phyloP scores from a whole-genome alignment of 2,113 vertebrate genomes.

The Speoplatyrhinus poulsoni region DNA sequence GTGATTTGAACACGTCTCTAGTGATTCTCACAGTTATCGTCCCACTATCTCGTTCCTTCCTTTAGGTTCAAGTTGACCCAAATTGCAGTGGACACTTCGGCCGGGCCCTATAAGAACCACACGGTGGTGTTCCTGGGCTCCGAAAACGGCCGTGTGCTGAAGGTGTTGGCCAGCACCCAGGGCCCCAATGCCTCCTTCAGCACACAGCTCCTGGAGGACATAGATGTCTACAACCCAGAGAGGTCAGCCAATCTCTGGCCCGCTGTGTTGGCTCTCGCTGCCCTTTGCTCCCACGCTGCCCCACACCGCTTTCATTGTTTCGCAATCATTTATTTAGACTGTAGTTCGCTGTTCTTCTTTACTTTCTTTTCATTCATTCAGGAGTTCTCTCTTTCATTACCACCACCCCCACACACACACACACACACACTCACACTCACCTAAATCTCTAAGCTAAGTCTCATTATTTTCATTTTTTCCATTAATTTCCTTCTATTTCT shows the following conservation, averaged over 20 bases:
- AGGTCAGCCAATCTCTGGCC: conserved; percentile 73
- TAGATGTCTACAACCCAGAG: conserved; percentile 84
- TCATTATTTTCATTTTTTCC: too few species aligned
- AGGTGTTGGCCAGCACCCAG: conserved; percentile 81
- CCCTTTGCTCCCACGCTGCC: not conserved
- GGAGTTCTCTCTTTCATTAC: not conserved
- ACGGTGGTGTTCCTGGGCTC: conserved; percentile 90
- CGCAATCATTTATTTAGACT: too few species aligned
- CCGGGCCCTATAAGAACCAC: conserved; percentile 80
- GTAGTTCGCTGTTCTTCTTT: not conserved
- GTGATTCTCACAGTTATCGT: not conserved
- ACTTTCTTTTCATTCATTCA: not conserved
- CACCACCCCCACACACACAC: too few species aligned
- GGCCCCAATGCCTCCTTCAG: conserved; percentile 62
- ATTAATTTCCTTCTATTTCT: too few species aligned
- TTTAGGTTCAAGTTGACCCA: conserved; percentile 85
- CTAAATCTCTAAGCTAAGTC: too few species aligned
- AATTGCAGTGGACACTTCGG: conserved; percentile 84
- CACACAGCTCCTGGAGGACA: conserved; percentile 86
- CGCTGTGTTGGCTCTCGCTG: not conserved
- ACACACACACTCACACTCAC: too few species aligned
- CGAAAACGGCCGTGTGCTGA: conserved; percentile 86
- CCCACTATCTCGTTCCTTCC: not conserved
- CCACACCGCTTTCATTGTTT: not conserved
- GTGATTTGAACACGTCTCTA: not conserved